Evolutionary conservation across 2,888 invertebrate genomes (phyloP), one percentile per base, ranked within the genome.

Genomic region (Drosophila emarginata): DNA sequence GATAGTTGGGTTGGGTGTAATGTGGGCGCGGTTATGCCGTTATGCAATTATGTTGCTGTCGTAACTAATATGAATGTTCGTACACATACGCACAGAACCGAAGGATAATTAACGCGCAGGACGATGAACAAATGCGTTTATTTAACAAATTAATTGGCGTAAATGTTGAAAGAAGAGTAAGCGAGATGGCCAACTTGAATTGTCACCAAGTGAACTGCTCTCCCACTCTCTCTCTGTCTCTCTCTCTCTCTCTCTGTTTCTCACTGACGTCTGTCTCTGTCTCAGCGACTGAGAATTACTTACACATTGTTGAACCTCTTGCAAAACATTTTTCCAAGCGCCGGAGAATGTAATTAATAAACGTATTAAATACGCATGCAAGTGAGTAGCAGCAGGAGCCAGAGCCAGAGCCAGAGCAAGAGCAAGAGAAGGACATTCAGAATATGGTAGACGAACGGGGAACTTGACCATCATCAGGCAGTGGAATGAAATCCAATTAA

Each of bases 91-190:
- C 15, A 37, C 36, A 40, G 21, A 60, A 14, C 32, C 67, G 39
- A 64, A 56, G 65, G 70, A 73, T 72, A 72, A 71, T 71, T 72
- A 71, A 71, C 57, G 73, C 26, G 21, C 32, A 51, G 78, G 72
- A 78, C 76, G 68, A 15, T 36, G 77, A 61, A 81, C 78, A 79
- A 77, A 79, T 80, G 74, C 81, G 80, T 81, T 87, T 79, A 82
- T 88, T 87, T 82, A 82, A 85, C 85, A 80, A 87, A 87, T 87
- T 87, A 87, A 88, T 87, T 88, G 89, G 76, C 80, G 76, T 69
- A 72, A 87, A 85, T 67, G 69, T 67, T 14, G 6, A 5, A 21
- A 28, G n/a, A 12, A 56, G 37, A 67, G 40, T 21, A 28, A 61
- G 23, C 60, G 69, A 64, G 72, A 73, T 57, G 62, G 82, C 64